phyloP scores from a whole-genome alignment of 1,140 invertebrate species.

The Drosophila tani region DNA sequence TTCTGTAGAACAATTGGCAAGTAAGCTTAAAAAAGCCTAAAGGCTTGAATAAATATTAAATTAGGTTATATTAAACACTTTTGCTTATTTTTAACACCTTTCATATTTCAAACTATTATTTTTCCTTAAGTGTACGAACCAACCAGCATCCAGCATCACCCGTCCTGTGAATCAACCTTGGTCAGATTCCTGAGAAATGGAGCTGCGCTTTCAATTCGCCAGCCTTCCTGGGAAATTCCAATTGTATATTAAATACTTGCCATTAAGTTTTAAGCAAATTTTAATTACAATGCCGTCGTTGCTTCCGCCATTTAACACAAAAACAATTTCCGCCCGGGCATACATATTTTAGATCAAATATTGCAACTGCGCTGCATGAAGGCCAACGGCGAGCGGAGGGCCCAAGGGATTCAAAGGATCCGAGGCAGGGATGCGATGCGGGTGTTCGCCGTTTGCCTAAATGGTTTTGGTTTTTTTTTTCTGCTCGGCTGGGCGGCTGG shows the following conservation, averaged over 20 bases:
- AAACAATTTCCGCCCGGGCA: constrained; percentile 70
- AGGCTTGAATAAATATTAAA: too few species aligned
- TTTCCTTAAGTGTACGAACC: neutral
- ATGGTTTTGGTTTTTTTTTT: constrained; percentile 29
- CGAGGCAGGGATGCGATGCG: constrained; percentile 18
- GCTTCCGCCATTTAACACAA: constrained; percentile 58
- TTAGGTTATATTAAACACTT: too few species aligned
- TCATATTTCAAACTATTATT: too few species aligned
- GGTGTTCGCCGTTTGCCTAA: constrained; percentile 24
- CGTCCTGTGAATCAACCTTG: constrained; percentile 3
- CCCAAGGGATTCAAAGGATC: neutral
- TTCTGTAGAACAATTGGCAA: too few species aligned
- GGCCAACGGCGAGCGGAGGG: neutral
- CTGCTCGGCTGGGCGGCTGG: constrained; percentile 12
- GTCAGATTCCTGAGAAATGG: constrained; percentile 9
- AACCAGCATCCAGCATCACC: neutral
- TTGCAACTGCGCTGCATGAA: constrained; percentile 48
- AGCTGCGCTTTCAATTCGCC: constrained; percentile 1
- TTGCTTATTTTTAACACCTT: too few species aligned
- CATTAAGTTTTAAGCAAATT: constrained; percentile 62
- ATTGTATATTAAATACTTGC: constrained; percentile 57
- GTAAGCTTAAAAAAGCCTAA: too few species aligned
- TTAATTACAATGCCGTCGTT: constrained; percentile 62
- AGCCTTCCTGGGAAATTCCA: constrained; percentile 14
- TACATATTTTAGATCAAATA: constrained; percentile 62